Percentiles rank a stretch among this genome's conserved stretches.
Evolutionary conservation across 2,888 invertebrate genomes (phyloP).

Genomic region (Sphaerophoria rueppellii): DNA sequence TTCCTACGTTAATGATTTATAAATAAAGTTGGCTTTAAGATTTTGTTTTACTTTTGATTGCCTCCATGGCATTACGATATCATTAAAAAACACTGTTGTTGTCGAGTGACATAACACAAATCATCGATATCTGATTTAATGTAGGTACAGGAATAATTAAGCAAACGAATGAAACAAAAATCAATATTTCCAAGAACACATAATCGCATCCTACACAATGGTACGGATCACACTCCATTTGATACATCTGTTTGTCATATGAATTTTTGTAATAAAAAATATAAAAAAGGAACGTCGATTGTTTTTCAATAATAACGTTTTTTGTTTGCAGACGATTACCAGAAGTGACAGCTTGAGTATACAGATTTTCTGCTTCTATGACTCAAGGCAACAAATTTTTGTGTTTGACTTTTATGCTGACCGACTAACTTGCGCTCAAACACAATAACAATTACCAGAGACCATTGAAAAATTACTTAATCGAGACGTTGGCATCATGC

Average conservation of each 20-base stretch:
- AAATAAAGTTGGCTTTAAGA: too few relatives aligned
- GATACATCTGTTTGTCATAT: slow-evolving; percentile 4
- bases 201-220: neutral
- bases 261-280: slow-evolving; percentile 56
- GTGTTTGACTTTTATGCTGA: neutral
- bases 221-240: slow-evolving; percentile 15
- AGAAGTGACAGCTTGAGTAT: slow-evolving; percentile 42
- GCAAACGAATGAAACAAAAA: neutral
- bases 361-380: slow-evolving; percentile 10
- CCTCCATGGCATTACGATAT: too few relatives aligned
- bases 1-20: too few relatives aligned
- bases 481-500: slow-evolving; percentile 76
- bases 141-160: too few relatives aligned
- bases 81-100: too few relatives aligned
- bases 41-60: too few relatives aligned
- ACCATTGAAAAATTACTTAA: slow-evolving; percentile 31
- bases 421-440: slow-evolving; percentile 13
- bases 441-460: neutral
- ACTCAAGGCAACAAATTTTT: neutral
- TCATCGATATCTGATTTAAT: too few relatives aligned
- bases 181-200: neutral
- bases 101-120: too few relatives aligned
- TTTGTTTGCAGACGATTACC: slow-evolving; percentile 69
- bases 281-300: slow-evolving; percentile 56
- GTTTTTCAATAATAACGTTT: slow-evolving; percentile 33